A percentile compares a stretch with the other conserved stretches of the same genome.
Conservation (phyloP, 2,888 invertebrate species). For the Baronia brevicornis region DNA sequence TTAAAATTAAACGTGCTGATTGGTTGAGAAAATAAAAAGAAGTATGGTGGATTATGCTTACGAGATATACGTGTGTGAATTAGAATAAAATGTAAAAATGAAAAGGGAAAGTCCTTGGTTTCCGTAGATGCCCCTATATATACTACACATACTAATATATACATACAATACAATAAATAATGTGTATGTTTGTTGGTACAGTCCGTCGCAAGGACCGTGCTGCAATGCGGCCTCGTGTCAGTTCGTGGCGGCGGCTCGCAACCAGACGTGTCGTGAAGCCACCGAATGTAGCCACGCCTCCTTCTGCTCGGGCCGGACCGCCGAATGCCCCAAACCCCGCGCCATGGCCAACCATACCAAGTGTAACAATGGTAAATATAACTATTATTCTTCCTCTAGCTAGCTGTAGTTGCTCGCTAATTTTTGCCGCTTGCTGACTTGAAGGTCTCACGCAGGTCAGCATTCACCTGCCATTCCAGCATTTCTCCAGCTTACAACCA, state of each 20-base stretch:
- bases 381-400: neutral
- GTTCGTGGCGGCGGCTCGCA: slow-evolving; percentile 80
- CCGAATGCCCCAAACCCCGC: slow-evolving; percentile 90
- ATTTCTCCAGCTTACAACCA: no score
- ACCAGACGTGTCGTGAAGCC: slow-evolving; percentile 86
- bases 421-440: no score
- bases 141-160: neutral
- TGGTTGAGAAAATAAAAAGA: no score
- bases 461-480: no score
- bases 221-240: slow-evolving; percentile 87
- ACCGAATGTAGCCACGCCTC: slow-evolving; percentile 94
- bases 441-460: no score
- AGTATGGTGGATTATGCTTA: no score
- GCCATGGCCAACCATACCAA: slow-evolving; percentile 92
- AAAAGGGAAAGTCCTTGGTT: no score
- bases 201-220: slow-evolving; percentile 98
- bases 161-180: neutral
- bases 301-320: slow-evolving; percentile 88
- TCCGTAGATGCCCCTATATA: no score
- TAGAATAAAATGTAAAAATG: no score
- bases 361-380: slow-evolving; percentile 89
- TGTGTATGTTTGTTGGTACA: slow-evolving; percentile 46
- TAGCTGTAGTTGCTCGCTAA: neutral
- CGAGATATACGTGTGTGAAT: no score
- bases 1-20: no score